These are phyloP conservation scores for Sinocyclocheilus anshuiensis DNA, from an alignment of 2,113 vertebrate genomes.

Conservation along the genomic window DNA sequence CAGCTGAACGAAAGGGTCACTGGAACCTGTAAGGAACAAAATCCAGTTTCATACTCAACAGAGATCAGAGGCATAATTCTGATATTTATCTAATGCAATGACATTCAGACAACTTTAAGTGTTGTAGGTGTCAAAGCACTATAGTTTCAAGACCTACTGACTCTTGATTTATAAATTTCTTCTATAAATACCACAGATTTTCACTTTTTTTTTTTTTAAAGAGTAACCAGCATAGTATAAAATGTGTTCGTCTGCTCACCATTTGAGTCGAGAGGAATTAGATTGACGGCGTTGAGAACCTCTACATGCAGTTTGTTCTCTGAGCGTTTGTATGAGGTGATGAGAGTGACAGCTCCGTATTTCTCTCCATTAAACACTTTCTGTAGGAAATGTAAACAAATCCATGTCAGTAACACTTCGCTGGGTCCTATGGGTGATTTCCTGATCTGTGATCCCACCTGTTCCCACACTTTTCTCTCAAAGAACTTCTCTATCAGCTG, in stretches of 20 bases:
- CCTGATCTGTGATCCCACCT: conserved; percentile 71
- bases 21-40: conserved; percentile 76
- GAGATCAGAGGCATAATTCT: background rate
- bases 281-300: conserved; percentile 89
- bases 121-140: background rate
- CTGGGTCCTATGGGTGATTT: background rate
- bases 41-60: background rate
- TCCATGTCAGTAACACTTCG: background rate
- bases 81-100: background rate
- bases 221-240: background rate
- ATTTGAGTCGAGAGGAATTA: conserved; percentile 91
- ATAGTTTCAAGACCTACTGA: background rate
- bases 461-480: conserved; percentile 81
- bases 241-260: conserved; percentile 71
- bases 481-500: conserved; percentile 85
- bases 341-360: conserved; percentile 89
- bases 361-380: conserved; percentile 78
- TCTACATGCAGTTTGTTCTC: conserved; percentile 88
- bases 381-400: conserved; percentile 62
- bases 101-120: background rate
- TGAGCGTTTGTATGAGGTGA: conserved; percentile 78
- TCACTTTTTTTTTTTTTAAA: no score
- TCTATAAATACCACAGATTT: background rate
- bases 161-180: background rate
- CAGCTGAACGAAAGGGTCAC: conserved; percentile 92